Conservation (phyloP, 2,113 vertebrate genomes). For the Zosterops lateralis region DNA sequence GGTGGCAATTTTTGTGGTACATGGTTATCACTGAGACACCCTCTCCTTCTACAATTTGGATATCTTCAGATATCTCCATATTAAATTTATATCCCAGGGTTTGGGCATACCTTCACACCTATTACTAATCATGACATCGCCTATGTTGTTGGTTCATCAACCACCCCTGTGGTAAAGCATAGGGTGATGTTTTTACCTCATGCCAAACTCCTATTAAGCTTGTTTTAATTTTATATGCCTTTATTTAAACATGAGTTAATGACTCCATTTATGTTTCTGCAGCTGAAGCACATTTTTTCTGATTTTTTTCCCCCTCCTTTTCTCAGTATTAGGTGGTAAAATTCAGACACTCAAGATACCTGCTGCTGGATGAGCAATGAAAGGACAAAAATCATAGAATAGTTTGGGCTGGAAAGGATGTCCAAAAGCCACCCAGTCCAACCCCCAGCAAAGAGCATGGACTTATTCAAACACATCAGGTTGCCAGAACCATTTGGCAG, state of each 20-base stretch:
- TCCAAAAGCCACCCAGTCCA: background rate
- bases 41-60: background rate
- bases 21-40: background rate
- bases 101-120: background rate
- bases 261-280: background rate
- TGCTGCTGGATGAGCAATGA: background rate
- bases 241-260: background rate
- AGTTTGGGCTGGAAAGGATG: background rate
- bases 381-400: background rate
- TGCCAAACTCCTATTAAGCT: background rate
- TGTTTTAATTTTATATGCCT: background rate
- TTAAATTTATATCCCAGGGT: background rate
- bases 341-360: background rate
- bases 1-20: background rate
- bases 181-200: background rate
- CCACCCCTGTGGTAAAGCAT: background rate
- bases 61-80: background rate
- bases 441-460: background rate
- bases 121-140: background rate
- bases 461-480: background rate
- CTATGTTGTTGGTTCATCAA: background rate
- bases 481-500: background rate
- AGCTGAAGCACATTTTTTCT: background rate
- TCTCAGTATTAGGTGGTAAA: background rate
- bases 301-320: background rate